These are phyloP conservation scores for Okapia johnstoni DNA, from an alignment of 2,113 vertebrate genomes.

Conservation along the genomic window DNA sequence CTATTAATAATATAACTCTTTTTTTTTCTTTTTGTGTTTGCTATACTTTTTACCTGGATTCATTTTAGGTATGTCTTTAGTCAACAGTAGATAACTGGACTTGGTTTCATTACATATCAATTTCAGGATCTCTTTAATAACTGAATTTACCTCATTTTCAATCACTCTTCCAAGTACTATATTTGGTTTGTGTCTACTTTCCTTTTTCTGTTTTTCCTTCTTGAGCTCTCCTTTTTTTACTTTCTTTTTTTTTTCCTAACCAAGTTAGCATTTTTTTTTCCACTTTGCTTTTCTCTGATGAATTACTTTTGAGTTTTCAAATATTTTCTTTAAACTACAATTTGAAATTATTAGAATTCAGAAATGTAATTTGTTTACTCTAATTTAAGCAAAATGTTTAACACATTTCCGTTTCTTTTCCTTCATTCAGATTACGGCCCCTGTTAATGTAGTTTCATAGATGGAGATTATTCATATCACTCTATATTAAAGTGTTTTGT, in stretches of 20 bases:
- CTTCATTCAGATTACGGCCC: background rate
- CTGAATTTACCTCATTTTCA: background rate
- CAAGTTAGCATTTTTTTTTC: background rate
- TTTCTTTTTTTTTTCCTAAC: background rate
- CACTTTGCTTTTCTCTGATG: background rate
- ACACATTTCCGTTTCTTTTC: background rate
- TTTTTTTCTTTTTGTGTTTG: background rate
- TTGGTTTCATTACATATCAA: background rate
- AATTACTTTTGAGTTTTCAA: background rate
- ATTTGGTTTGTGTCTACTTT: background rate
- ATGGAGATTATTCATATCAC: background rate
- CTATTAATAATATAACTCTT: background rate
- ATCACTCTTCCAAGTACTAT: background rate
- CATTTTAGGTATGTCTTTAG: background rate
- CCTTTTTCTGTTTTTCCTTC: background rate
- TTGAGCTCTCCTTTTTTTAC: background rate
- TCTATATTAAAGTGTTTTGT: background rate
- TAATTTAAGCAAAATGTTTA: background rate
- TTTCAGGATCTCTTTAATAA: conserved; percentile 6
- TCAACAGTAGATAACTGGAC: background rate
- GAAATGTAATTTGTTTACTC: background rate
- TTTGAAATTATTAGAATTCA: background rate
- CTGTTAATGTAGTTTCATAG: background rate
- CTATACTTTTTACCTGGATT: background rate
- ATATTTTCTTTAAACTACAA: background rate